Conservation (phyloP, 2,113 vertebrate genomes). For the Hymenochirus boettgeri region DNA sequence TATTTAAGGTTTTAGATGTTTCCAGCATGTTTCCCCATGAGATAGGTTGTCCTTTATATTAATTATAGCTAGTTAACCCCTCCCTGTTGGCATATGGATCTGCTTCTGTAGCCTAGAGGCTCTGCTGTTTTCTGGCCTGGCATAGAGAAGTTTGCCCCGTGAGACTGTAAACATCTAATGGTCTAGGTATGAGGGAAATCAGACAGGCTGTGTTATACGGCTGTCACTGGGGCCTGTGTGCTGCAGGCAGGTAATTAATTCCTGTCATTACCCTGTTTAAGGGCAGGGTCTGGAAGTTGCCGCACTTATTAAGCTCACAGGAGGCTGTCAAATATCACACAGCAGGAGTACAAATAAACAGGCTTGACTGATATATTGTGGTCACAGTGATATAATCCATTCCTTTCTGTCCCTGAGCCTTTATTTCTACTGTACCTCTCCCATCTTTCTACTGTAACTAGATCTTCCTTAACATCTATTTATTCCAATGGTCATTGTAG, state of each 20-base stretch:
- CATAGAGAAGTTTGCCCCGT: not conserved
- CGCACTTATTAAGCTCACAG: not conserved
- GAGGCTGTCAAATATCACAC: conserved; percentile 12
- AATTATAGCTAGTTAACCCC: conserved; percentile 18
- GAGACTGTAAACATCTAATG: not conserved
- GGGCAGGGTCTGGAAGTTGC: not conserved
- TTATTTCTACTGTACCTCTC: not conserved
- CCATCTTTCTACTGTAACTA: not conserved
- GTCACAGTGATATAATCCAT: too few relatives aligned
- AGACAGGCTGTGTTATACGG: not conserved
- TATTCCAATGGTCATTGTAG: too few relatives aligned
- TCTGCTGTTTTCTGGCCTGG: conserved; percentile 1
- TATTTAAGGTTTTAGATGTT: too few relatives aligned
- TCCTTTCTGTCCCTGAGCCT: not conserved
- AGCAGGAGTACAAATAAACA: not conserved
- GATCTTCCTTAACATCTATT: not conserved
- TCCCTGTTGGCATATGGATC: not conserved
- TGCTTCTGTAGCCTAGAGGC: not conserved
- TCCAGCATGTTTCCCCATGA: not conserved
- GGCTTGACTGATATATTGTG: not conserved
- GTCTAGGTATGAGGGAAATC: too few relatives aligned
- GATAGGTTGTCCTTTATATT: not conserved
- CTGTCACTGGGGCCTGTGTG: not conserved
- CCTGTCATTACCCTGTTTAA: not conserved
- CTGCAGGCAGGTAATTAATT: conserved; percentile 9